Evolutionary conservation across 2,888 invertebrate genomes (phyloP).

Genomic region (Macaria liturata): DNA sequence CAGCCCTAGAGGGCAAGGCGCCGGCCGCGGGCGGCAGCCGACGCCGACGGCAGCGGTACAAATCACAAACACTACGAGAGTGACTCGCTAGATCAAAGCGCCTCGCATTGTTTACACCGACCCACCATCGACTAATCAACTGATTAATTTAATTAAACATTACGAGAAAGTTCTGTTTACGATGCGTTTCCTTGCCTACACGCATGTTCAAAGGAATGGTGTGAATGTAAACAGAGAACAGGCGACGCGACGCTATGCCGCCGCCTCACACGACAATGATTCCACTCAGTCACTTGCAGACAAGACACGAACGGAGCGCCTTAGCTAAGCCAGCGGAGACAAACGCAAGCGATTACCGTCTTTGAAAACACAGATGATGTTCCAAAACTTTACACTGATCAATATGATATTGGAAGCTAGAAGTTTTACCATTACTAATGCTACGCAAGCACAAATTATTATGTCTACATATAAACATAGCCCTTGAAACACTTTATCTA

Average conservation of each 20-base stretch:
- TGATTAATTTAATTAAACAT: slow-evolving; percentile 84
- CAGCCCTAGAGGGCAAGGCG: slow-evolving; percentile 44
- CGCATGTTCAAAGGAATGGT: slow-evolving; percentile 80
- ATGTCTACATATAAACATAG: no score
- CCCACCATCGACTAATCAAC: slow-evolving; percentile 82
- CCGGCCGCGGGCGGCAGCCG: slow-evolving; percentile 43
- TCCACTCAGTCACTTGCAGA: no score
- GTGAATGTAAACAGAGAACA: slow-evolving; percentile 74
- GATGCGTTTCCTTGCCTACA: slow-evolving; percentile 81
- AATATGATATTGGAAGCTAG: no score
- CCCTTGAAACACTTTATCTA: no score
- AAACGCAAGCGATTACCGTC: no score
- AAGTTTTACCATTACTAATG: no score
- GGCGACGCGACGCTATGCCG: slow-evolving; percentile 49
- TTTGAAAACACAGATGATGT: no score
- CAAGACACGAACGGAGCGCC: no score
- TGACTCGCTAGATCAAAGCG: slow-evolving; percentile 73
- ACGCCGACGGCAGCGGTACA: slow-evolving; percentile 45
- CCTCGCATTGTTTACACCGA: slow-evolving; percentile 71
- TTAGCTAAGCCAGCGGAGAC: no score
- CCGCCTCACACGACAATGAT: slow-evolving; percentile 5
- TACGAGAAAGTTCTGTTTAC: slow-evolving; percentile 83
- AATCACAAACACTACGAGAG: slow-evolving; percentile 64
- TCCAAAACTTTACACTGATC: no score
- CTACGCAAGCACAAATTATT: no score